Percentiles rank a stretch among this genome's conserved stretches.
Evolutionary conservation across 2,888 invertebrate species (phyloP).

Genomic region (Sphinx pinastri): DNA sequence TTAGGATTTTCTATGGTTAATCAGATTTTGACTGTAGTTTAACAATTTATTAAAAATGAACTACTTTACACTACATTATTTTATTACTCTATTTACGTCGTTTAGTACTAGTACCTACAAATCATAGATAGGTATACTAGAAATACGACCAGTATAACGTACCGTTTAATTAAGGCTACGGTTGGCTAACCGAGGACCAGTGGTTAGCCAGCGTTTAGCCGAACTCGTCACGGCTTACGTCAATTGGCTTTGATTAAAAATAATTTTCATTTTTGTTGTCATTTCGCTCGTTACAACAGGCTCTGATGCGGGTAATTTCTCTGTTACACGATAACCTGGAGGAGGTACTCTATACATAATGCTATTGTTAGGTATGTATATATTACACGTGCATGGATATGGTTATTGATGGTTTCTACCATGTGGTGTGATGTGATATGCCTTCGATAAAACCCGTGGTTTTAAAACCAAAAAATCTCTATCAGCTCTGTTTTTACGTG

Average conservation of each 20-base stretch:
- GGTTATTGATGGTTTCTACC: not conserved
- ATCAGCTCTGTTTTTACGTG: not conserved
- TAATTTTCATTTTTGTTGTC: conserved; percentile 83
- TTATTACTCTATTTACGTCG: not conserved
- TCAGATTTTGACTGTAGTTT: no score
- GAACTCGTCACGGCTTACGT: conserved; percentile 62
- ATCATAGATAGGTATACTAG: conserved; percentile 35
- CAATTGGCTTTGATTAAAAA: conserved; percentile 82
- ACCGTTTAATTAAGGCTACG: conserved; percentile 79
- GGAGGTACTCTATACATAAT: conserved; percentile 17
- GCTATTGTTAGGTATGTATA: not conserved
- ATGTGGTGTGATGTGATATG: no score
- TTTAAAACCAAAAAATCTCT: no score
- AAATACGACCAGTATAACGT: conserved; percentile 49
- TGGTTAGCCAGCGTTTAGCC: conserved; percentile 64
- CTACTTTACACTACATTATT: no score
- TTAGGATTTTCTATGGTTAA: no score
- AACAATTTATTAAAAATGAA: no score
- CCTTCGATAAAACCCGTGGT: no score
- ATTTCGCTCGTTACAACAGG: conserved; percentile 70
- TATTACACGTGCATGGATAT: not conserved
- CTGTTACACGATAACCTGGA: conserved; percentile 48
- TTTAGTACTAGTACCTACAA: not conserved
- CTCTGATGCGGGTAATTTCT: conserved; percentile 75
- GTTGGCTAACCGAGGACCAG: conserved; percentile 61